phyloP scores from a whole-genome alignment of 2,888 invertebrate species.

The Diabrotica balteata region DNA sequence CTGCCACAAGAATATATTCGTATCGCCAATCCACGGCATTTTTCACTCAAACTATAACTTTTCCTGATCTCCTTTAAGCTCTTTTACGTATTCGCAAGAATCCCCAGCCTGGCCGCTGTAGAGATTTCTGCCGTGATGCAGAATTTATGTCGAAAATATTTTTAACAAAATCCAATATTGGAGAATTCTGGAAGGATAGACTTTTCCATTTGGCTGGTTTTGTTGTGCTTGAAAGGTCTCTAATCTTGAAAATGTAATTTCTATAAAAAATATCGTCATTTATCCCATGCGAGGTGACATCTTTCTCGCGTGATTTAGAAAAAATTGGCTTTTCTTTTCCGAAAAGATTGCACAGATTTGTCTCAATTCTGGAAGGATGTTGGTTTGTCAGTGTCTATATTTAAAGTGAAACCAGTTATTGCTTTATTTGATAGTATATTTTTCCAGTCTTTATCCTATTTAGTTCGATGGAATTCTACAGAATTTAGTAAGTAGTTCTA shows the following conservation, averaged over 20 bases:
- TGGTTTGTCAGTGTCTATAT: too few relatives aligned
- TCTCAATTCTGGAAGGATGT: too few relatives aligned
- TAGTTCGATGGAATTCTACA: too few relatives aligned
- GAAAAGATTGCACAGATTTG: neutral
- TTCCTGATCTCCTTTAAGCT: neutral
- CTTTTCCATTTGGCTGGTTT: neutral
- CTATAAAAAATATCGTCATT: neutral
- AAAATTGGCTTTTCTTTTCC: neutral
- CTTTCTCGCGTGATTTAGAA: neutral
- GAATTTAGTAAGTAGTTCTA: too few relatives aligned
- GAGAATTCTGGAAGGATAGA: neutral
- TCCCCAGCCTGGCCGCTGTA: neutral
- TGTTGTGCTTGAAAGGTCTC: neutral
- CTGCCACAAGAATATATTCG: too few relatives aligned
- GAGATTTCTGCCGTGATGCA: neutral
- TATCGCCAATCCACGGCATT: too few relatives aligned
- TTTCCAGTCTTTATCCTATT: too few relatives aligned
- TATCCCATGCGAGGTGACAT: neutral
- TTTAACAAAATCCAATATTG: neutral
- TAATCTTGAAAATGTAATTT: neutral
- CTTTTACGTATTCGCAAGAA: conserved; percentile 5
- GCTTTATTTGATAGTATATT: too few relatives aligned
- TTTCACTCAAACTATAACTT: neutral
- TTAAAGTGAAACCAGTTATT: too few relatives aligned
- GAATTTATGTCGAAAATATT: conserved; percentile 8